Percentiles rank a stretch among this genome's conserved stretches.
Evolutionary conservation across 1,140 invertebrate species (phyloP).

Genomic region (Drosophila lacteicornis): DNA sequence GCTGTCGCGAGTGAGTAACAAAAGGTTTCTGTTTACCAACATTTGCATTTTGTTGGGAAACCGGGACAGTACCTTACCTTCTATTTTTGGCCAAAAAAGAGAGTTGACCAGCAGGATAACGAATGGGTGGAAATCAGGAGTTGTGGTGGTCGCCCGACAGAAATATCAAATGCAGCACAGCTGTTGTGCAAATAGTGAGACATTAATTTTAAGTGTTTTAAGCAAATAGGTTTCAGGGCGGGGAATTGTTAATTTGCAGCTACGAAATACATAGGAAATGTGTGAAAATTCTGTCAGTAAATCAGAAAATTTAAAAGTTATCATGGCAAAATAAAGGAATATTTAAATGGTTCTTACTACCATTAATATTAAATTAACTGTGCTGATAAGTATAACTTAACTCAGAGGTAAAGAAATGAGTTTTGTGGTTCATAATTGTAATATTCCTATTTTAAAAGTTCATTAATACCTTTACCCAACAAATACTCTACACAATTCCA

Average conservation of each 20-base stretch:
- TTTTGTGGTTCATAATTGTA: background rate
- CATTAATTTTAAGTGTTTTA: slow-evolving; percentile 78
- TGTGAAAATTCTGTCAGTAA: too few relatives aligned
- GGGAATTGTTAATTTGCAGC: slow-evolving; percentile 6
- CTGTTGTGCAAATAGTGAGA: slow-evolving; percentile 76
- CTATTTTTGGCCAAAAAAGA: slow-evolving; percentile 39
- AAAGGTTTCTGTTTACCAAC: slow-evolving; percentile 81
- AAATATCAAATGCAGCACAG: slow-evolving; percentile 67
- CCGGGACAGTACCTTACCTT: slow-evolving; percentile 22
- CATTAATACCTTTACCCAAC: background rate
- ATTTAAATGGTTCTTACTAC: too few relatives aligned
- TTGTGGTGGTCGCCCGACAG: background rate
- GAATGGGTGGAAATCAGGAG: slow-evolving; percentile 4
- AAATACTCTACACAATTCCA: background rate
- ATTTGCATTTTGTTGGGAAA: slow-evolving; percentile 45
- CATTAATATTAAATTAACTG: too few relatives aligned
- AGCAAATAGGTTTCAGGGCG: background rate
- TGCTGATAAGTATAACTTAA: background rate
- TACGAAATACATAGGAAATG: background rate
- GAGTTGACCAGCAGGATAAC: slow-evolving; percentile 37
- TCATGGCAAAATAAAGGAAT: too few relatives aligned
- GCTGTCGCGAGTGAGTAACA: slow-evolving; percentile 71
- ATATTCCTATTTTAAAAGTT: background rate
- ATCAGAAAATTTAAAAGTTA: too few relatives aligned
- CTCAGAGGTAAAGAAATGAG: background rate